A percentile compares a stretch with the other conserved stretches of the same genome.
Evolutionary conservation across 2,113 vertebrate species (phyloP).

Genomic region (Triplophysa rosa): DNA sequence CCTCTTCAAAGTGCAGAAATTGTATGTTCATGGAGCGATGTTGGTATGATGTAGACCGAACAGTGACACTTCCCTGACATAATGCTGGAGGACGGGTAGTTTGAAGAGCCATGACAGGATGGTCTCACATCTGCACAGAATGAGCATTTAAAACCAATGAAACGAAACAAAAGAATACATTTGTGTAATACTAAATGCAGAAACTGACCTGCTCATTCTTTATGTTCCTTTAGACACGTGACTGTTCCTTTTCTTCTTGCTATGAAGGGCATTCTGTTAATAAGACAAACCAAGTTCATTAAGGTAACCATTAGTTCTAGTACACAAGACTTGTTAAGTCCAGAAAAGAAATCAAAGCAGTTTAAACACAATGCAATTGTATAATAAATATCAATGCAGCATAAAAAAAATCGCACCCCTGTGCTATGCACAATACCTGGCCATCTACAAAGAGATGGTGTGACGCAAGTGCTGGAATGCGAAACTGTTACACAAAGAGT

Average conservation of each 20-base stretch:
- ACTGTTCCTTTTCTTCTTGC: constrained; percentile 12
- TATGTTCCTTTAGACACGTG: neutral
- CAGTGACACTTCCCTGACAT: constrained; percentile 5
- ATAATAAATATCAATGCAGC: neutral
- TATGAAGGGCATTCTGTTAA: constrained; percentile 10
- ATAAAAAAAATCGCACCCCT: neutral
- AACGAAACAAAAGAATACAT: neutral
- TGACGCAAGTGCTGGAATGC: constrained; percentile 41
- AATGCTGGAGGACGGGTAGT: constrained; percentile 26
- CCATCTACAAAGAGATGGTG: neutral
- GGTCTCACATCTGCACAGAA: constrained; percentile 31
- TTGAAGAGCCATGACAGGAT: neutral
- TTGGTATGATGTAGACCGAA: constrained; percentile 1
- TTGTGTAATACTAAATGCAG: neutral
- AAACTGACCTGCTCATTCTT: neutral
- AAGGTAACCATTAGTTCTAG: neutral
- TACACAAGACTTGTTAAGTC: neutral
- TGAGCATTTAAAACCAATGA: neutral
- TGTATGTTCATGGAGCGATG: neutral
- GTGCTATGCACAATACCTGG: neutral
- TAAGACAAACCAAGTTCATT: constrained; percentile 4
- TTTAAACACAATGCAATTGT: neutral
- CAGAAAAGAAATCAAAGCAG: neutral
- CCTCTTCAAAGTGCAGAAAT: constrained; percentile 20
- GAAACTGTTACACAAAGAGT: constrained; percentile 32